Evolutionary conservation across 2,797 vertebrate genomes (phyloP), one percentile per base, ranked within the genome.

Genomic region (Neopelma chrysocephalum): DNA sequence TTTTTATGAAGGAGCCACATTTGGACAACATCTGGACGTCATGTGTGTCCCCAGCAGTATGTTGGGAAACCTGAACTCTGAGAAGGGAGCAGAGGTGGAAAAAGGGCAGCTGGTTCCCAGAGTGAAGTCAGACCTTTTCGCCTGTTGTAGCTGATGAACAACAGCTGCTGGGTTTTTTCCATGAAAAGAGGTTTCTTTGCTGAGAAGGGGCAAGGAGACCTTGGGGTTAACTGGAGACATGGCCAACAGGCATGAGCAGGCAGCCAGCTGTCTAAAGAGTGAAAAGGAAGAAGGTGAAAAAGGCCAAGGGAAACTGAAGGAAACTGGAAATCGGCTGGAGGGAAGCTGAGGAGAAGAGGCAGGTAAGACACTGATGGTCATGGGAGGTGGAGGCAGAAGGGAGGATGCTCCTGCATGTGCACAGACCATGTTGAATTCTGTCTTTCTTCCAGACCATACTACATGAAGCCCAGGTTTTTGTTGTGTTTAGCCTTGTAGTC

Each of bases 61-160:
- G 57, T 11, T 91, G 54, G 47, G 61, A 96, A 89, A 92, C 87
- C 81, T 93, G 84, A 82, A 65, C 92, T 93, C 88, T 81, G 88
- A 94, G 85, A 72, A 91, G 34, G 65, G 80, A 90, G 43, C 60
- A 88, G 81, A 82, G 54, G 65, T 92, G 61, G 90, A 93, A 90
- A 36, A 72, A 81, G 90, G 71, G 82, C 82, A 94, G 36, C 50
- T 71, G 25, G 53, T 93, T 96, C 84, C 75, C 94, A 94, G 82
- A 76, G 54, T 31, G 58, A 50, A 95, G 58, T 27, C 42, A 76
- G 91, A 82, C 26, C 54, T 84, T 87, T 91, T 72, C 0, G 11
- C 50, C 75, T 87, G 32, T 53, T 79, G 50, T 36, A 78, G 23
- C 58, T 65, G 38, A 87, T 11, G 78, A 91, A 89, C 77, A 93